phyloP scores from a whole-genome alignment of 2,888 invertebrate genomes.

The Neoaliturus tenellus region DNA sequence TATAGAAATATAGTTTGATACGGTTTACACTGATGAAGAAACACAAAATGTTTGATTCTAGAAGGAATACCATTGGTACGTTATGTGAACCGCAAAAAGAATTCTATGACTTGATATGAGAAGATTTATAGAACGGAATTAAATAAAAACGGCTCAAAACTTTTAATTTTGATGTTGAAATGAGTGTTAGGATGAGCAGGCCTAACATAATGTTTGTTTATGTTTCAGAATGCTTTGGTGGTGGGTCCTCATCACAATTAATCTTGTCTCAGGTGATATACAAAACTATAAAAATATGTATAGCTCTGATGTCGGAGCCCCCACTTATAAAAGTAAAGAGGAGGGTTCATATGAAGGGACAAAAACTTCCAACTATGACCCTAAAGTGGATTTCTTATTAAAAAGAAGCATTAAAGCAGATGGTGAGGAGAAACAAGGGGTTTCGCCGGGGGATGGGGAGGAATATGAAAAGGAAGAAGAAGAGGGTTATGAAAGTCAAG shows the following conservation, averaged over 20 bases:
- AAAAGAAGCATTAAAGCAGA: not conserved
- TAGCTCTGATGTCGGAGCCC: not conserved
- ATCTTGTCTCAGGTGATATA: not conserved
- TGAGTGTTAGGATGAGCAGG: not conserved
- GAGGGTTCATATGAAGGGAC: not conserved
- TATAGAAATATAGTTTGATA: too few species aligned
- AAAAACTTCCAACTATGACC: not conserved
- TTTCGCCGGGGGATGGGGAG: not conserved
- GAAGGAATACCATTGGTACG: too few species aligned
- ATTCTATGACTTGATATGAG: too few species aligned
- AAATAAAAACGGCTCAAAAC: too few species aligned
- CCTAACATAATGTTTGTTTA: not conserved
- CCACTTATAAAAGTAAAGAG: not conserved
- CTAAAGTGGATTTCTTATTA: not conserved
- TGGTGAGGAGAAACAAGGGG: not conserved
- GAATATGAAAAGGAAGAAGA: not conserved
- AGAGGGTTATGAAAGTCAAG: not conserved
- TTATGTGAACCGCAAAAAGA: too few species aligned
- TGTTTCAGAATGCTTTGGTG: slow-evolving; percentile 49
- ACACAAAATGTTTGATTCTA: too few species aligned
- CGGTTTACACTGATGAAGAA: too few species aligned
- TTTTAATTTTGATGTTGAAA: not conserved
- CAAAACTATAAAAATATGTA: not conserved
- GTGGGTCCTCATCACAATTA: slow-evolving; percentile 34
- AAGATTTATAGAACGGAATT: too few species aligned